Conservation (phyloP, 2,113 vertebrate genomes). For the Crypturellus undulatus region DNA sequence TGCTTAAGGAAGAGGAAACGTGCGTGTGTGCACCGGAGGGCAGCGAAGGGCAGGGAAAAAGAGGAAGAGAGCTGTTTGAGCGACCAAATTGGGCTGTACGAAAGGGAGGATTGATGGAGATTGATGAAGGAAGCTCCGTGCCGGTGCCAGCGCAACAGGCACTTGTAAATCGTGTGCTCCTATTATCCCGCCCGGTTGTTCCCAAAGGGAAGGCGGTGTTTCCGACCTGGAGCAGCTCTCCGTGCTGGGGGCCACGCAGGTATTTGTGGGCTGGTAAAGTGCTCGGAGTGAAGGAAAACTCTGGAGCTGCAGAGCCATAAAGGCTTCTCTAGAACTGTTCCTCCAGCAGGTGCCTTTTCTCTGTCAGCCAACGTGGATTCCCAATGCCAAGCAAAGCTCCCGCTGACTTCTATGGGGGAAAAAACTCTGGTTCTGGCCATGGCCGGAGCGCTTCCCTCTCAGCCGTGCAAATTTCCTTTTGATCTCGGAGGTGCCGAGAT, state of each 20-base stretch:
- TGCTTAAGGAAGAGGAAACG: conserved; percentile 65
- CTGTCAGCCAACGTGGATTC: not conserved
- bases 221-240: not conserved
- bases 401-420: not conserved
- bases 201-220: not conserved
- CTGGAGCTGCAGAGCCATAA: fast-evolving
- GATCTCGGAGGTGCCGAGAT: conserved; percentile 15
- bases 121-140: conserved; percentile 10
- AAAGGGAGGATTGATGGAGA: conserved; percentile 43
- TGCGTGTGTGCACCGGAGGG: not conserved
- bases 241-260: not conserved
- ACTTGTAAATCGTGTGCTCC: conserved; percentile 1
- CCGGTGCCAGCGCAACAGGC: not conserved
- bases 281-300: not conserved
- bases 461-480: not conserved
- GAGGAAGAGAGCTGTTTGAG: conserved; percentile 39
- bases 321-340: not conserved
- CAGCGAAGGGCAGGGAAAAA: not conserved
- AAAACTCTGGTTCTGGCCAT: not conserved
- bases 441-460: not conserved
- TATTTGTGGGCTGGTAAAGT: not conserved
- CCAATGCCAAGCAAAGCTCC: not conserved
- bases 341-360: not conserved
- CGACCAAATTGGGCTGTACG: not conserved
- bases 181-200: not conserved